These are phyloP conservation scores for Mactra quadrangularis DNA, from an alignment of 1,140 invertebrate genomes.

Conservation along the genomic window DNA sequence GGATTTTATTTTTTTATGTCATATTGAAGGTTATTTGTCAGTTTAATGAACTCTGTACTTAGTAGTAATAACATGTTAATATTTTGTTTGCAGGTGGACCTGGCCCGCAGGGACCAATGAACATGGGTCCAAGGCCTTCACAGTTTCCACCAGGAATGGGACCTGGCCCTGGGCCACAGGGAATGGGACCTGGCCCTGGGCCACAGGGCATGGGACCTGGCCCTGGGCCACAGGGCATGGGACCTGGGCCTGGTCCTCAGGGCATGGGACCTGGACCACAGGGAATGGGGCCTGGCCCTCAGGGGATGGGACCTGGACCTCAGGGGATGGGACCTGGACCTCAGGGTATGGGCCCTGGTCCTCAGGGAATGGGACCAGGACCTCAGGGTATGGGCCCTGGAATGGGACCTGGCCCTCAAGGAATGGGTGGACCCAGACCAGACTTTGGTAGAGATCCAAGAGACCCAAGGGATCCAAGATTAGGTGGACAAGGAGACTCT, in stretches of 20 bases:
- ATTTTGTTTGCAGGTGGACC: too few species aligned
- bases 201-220: too few species aligned
- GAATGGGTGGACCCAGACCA: constrained; percentile 39
- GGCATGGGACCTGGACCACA: too few species aligned
- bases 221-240: too few species aligned
- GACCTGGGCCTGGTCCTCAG: constrained; percentile 13
- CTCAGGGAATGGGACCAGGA: constrained; percentile 4
- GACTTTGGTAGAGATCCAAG: constrained; percentile 60
- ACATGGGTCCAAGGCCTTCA: too few species aligned
- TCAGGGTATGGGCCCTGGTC: constrained; percentile 25
- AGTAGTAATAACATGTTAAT: too few species aligned
- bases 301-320: constrained; percentile 31
- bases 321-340: constrained; percentile 33
- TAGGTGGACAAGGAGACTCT: constrained; percentile 58
- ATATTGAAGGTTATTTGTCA: too few species aligned
- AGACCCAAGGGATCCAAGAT: constrained; percentile 61
- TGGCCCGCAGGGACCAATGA: too few species aligned
- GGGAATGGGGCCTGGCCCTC: neutral
- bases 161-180: neutral
- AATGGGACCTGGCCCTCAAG: constrained; percentile 26
- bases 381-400: neutral
- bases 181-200: neutral
- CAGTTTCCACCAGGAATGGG: too few species aligned
- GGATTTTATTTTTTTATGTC: too few species aligned
- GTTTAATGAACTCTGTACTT: too few species aligned